Evolutionary conservation across 2,888 invertebrate species (phyloP).

Genomic region (Zygothrica quintamaculata): DNA sequence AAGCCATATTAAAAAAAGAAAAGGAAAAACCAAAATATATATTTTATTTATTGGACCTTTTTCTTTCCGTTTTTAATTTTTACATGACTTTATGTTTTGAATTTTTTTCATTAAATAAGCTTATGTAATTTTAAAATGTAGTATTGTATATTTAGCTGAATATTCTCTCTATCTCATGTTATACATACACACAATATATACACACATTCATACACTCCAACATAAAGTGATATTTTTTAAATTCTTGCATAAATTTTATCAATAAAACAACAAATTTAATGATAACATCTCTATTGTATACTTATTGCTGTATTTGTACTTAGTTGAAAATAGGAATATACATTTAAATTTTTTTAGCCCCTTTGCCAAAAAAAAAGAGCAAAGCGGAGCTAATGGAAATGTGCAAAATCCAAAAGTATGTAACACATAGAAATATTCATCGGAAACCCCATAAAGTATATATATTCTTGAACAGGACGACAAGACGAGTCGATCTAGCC

Average conservation of each 20-base stretch:
- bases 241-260: slow-evolving; percentile 60
- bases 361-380: too few relatives aligned
- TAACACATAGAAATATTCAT: too few relatives aligned
- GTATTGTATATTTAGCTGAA: slow-evolving; percentile 33
- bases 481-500: too few relatives aligned
- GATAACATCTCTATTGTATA: too few relatives aligned
- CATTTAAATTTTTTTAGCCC: too few relatives aligned
- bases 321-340: too few relatives aligned
- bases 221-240: slow-evolving; percentile 71
- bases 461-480: too few relatives aligned
- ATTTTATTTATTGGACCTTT: slow-evolving; percentile 9
- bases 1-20: slow-evolving; percentile 57
- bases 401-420: too few relatives aligned
- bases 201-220: slow-evolving; percentile 45
- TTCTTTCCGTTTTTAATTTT: not conserved
- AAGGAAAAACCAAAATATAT: slow-evolving; percentile 12
- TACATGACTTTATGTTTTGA: too few relatives aligned
- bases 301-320: too few relatives aligned
- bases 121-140: slow-evolving; percentile 11
- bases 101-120: slow-evolving; percentile 42
- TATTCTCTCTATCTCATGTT: slow-evolving; percentile 27
- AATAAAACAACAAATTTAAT: slow-evolving; percentile 52
- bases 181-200: slow-evolving; percentile 9
- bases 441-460: too few relatives aligned
- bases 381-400: too few relatives aligned